Base-by-base conservation (phyloP, 1,140 invertebrate species). In the Uloborus diversus region DNA sequence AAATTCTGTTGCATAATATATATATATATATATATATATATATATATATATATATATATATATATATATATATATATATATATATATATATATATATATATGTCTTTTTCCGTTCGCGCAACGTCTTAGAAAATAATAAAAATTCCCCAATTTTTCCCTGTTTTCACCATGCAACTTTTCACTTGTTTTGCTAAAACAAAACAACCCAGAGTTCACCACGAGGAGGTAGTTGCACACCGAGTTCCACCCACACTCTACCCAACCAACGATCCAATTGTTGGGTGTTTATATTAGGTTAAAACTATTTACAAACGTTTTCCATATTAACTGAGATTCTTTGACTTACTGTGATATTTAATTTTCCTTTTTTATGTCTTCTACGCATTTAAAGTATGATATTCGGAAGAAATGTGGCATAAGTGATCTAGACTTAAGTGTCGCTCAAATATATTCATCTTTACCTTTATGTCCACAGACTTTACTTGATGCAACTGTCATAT, bases 201-300 rank as follows among this genome's bases (percentile, higher is more conserved):
- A 30, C 28, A 23, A 23, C 4, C n/a, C 32, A 28, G 42, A 49
- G 17, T 14, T 28, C 23, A 9, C 20, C 20, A 14, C 62, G 25
- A 23, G 62, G 35, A 66, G 37, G 17, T 66, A n/a, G 37, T 47
- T 49, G 62, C 62, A 47, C 62, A 9, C 49, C 62, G 62, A 66
- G 62, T 47, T 66, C 0, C 35, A 66, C 35, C 62, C 62, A 42
- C 37, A 66, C 62, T 13, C 37, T 66, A 42, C 62, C 37, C 62
- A 66, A 66, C 20, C 62, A 66, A 30, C 62, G 20, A 66, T 49
- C 35, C 35, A 47, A 66, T 27, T 66, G 37, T 66, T 47, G 37
- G 23, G 23, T 66, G 62, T 66, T 66, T 42, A 66, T 27, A 66
- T 66, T 47, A 28, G 27, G 28, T 66, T 66, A 23, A 0, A 59